These are phyloP conservation scores for Porites lutea DNA, from an alignment of 64 coral and sea anemone genomes.

Conservation along the genomic window DNA sequence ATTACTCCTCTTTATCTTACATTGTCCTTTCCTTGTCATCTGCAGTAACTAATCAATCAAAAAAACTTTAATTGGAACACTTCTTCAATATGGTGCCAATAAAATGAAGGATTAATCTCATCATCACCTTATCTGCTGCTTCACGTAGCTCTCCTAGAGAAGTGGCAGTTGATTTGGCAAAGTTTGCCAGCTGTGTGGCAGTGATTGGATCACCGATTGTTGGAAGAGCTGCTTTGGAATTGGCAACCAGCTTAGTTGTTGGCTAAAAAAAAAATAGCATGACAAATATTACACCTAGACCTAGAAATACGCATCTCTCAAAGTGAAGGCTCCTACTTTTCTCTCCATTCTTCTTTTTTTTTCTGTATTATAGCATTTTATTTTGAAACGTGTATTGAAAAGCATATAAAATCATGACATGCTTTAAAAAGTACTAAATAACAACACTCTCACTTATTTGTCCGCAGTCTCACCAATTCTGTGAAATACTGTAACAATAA, in stretches of 20 bases:
- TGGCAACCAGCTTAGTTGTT: slow-evolving; percentile 82
- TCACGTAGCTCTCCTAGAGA: slow-evolving; percentile 87
- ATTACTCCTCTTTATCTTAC: too few species aligned
- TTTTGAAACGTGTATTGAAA: not conserved
- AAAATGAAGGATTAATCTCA: not conserved
- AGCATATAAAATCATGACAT: not conserved
- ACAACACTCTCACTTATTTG: not conserved
- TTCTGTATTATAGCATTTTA: too few species aligned
- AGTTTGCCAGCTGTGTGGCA: slow-evolving; percentile 92
- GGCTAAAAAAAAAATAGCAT: slow-evolving; percentile 44
- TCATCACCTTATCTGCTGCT: slow-evolving; percentile 89
- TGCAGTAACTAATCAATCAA: too few species aligned
- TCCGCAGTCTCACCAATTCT: too few species aligned
- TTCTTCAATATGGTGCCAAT: too few species aligned
- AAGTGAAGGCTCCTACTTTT: too few species aligned
- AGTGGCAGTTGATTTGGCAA: slow-evolving; percentile 91
- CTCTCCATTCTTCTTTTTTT: too few species aligned
- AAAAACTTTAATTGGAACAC: too few species aligned
- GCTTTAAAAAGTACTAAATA: not conserved
- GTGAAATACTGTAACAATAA: too few species aligned
- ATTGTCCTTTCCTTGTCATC: too few species aligned
- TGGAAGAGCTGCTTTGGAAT: slow-evolving; percentile 94
- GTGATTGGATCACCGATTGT: slow-evolving; percentile 95
- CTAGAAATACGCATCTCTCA: not conserved
- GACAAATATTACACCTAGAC: not conserved